Evolutionary conservation across 2,113 vertebrate species (phyloP).

Genomic region (Neogale vison): DNA sequence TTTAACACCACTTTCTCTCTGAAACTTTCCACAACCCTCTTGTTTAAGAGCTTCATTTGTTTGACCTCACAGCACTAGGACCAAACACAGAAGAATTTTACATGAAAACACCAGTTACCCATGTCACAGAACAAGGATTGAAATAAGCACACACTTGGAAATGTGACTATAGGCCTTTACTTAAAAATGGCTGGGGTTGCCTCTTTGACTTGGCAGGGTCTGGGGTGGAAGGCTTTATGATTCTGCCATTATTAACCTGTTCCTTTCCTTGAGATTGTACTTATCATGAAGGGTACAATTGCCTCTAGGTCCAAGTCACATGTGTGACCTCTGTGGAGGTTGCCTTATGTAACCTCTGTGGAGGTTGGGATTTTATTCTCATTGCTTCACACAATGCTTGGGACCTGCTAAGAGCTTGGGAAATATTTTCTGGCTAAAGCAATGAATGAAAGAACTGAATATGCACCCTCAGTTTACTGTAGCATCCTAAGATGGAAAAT

Average conservation of each 20-base stretch:
- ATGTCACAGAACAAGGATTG: background rate
- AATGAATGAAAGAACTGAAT: background rate
- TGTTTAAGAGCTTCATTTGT: background rate
- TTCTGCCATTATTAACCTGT: no score
- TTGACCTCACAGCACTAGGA: background rate
- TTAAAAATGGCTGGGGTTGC: background rate
- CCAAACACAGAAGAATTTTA: background rate
- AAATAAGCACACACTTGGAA: background rate
- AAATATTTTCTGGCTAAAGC: background rate
- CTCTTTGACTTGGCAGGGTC: no score
- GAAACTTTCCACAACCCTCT: background rate
- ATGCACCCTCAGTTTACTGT: background rate
- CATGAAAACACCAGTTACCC: background rate
- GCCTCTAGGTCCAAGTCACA: background rate
- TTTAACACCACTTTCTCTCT: background rate
- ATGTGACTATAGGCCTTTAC: background rate
- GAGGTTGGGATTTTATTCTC: background rate
- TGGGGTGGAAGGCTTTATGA: background rate
- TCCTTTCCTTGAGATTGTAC: background rate
- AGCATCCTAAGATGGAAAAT: background rate
- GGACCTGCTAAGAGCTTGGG: background rate
- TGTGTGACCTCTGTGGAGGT: no score
- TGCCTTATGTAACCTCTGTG: background rate
- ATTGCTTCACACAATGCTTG: background rate
- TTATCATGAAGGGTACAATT: rapidly evolving